These are phyloP conservation scores for Chlorodrepanis virens DNA, from an alignment of 2,113 vertebrate species.

Conservation along the genomic window DNA sequence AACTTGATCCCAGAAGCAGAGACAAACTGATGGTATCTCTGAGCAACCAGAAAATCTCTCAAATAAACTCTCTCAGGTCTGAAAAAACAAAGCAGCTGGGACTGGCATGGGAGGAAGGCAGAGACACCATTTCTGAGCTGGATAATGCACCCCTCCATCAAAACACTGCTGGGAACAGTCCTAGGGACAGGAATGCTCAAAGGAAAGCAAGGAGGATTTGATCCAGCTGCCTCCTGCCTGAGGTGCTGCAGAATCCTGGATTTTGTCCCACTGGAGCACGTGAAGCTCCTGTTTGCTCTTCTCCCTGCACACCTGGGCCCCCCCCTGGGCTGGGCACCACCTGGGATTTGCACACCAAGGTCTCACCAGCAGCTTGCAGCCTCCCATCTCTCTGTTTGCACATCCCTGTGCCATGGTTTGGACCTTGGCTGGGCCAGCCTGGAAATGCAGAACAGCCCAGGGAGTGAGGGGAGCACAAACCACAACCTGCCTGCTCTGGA, in stretches of 20 bases:
- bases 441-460: not conserved
- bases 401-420: accelerated
- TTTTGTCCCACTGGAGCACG: not conserved
- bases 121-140: not conserved
- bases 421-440: not conserved
- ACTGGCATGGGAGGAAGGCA: not conserved
- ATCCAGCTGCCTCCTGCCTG: not conserved
- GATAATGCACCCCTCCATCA: not conserved
- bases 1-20: not conserved
- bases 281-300: not conserved
- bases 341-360: not conserved
- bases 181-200: not conserved
- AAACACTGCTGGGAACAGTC: not conserved
- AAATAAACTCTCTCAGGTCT: not conserved
- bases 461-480: not conserved
- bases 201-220: not conserved
- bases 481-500: not conserved
- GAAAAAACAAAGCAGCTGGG: not conserved
- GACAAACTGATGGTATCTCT: not conserved
- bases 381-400: not conserved
- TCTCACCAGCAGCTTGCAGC: not conserved
- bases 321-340: not conserved
- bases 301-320: not conserved
- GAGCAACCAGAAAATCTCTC: not conserved
- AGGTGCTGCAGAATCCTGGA: not conserved